Base-by-base conservation (phyloP, 2,888 invertebrate species). In the Abrostola tripartita region DNA sequence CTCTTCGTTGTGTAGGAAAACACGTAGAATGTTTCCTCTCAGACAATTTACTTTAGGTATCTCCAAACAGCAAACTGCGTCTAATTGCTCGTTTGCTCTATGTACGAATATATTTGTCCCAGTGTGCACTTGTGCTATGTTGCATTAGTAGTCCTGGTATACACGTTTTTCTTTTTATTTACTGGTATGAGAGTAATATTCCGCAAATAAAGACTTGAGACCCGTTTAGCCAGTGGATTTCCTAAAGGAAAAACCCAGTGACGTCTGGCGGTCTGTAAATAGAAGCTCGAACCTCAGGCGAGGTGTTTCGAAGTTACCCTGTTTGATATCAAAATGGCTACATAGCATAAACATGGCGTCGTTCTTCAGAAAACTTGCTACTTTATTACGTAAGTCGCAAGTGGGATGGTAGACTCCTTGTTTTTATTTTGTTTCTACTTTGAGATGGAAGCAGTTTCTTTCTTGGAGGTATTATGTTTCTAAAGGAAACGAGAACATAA, bases 291-390 rank as follows among this genome's bases (percentile, higher is more conserved):
- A 24, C 24, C 24, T 24, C 24, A 24, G 24, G 1, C 24, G 24
- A 24, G 24, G 24, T 24, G 24, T 1, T 24, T 24, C 24, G 1
- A 24, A 24, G 24, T 24, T 42, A 12, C 44, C 12, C 12, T 7
- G 14, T 7, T 44, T 44, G 14, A 4, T 44, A 7, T 14, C 8
- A 44, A 44, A 44, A 54, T 58, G 42, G 35, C 10, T 44, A 8
- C 37, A 54, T 72, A 72, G 44, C 60, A 47, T 55, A 49, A 60
- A 67, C 44, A 67, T 52, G 49, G 35, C 36, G 52, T 55, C 52
- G 68, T 67, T 61, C 42, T 42, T 24, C 54, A 40, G 11, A 49
- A 53, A 52, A 68, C 44, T 61, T 72, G 38, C 42, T 52, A 7
- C 14, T 55, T 55, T 60, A 73, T 55, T 35, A 49, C 52, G 10